phyloP scores from a whole-genome alignment of 2,113 vertebrate genomes.

The Hucho hucho region DNA sequence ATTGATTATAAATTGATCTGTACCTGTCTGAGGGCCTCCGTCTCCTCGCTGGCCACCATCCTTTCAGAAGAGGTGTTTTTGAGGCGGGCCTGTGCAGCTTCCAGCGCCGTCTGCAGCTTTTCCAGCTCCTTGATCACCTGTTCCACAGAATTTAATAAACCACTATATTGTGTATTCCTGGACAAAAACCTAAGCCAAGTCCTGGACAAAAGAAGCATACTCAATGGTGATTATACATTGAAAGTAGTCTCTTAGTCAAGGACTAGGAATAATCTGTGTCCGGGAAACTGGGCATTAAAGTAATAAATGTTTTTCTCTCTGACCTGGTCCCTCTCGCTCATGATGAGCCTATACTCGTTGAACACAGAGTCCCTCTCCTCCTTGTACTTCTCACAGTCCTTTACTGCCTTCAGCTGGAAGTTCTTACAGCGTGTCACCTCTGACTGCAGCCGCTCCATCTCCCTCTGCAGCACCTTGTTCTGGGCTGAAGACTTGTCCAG shows the following conservation, averaged over 20 bases:
- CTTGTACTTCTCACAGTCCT: conserved; percentile 96
- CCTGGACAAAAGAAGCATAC: too few species aligned
- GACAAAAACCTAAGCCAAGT: too few species aligned
- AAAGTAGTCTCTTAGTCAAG: too few species aligned
- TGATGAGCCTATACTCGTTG: conserved; percentile 96
- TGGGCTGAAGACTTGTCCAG: conserved; percentile 87
- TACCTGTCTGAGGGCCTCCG: conserved; percentile 96
- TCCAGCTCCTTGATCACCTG: conserved; percentile 98
- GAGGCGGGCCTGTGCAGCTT: conserved; percentile 89
- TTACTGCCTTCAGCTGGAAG: conserved; percentile 86
- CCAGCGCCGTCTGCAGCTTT: conserved; percentile 94
- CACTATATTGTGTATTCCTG: too few species aligned
- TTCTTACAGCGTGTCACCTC: conserved; percentile 94
- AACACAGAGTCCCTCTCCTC: conserved; percentile 97
- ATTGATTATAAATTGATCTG: not conserved
- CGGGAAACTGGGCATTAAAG: too few species aligned
- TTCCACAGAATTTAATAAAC: conserved; percentile 59
- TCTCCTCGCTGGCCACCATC: conserved; percentile 91
- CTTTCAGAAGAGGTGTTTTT: conserved; percentile 95
- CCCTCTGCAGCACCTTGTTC: conserved; percentile 95
- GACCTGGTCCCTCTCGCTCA: conserved; percentile 98
- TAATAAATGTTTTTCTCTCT: too few species aligned
- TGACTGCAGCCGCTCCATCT: conserved; percentile 94
- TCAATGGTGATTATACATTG: too few species aligned
- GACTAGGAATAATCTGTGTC: too few species aligned